Evolutionary conservation across 2,888 invertebrate species (phyloP), one percentile per base, ranked within the genome.

Genomic region (Erebia palarica): DNA sequence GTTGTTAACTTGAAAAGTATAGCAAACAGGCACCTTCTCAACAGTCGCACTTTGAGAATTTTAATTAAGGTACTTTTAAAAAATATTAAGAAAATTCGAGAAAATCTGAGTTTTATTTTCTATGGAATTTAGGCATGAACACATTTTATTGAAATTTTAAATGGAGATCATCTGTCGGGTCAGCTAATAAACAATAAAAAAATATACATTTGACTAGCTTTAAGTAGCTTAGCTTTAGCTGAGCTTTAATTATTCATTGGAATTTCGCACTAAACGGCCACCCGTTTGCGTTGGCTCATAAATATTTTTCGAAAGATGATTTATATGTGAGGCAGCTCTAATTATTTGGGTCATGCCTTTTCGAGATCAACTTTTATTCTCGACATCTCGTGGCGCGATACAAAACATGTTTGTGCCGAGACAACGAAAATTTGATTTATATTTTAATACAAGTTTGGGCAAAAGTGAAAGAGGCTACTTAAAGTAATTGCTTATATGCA

Each of bases 271-370:
- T 69, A 72, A 78, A 44, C 78, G 87, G 82, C 90, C 89, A 88
- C 90, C 88, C 88, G 86, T 86, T 84, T 82, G 83, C 81, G 76
- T 83, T 79, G 79, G 79, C 80, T 84, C 88, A 86, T 90, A 90
- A 90, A 91, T 88, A 87, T 87, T 83, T 84, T 86, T 84, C 80
- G 82, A 82, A 81, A 83, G 82, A 90, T 90, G 89, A 91, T 90
- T 91, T 90, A 91, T 89, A 81, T 80, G 80, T 81, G 82, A 83
- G 83, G 80, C 81, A 79, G 82, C 86, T 87, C 88, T 89, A 89
- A 91, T 91, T 91, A 91, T 91, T 88, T 86, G 81, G 90, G 87
- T 84, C 89, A 86, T 81, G 81, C 83, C 77, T 84, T 83, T 84
- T 84, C 78, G 78, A 87, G 86, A 87, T 86, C 85, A 81, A 81